Conservation (phyloP, 2,797 vertebrate species). For the Scolopax rusticola region DNA sequence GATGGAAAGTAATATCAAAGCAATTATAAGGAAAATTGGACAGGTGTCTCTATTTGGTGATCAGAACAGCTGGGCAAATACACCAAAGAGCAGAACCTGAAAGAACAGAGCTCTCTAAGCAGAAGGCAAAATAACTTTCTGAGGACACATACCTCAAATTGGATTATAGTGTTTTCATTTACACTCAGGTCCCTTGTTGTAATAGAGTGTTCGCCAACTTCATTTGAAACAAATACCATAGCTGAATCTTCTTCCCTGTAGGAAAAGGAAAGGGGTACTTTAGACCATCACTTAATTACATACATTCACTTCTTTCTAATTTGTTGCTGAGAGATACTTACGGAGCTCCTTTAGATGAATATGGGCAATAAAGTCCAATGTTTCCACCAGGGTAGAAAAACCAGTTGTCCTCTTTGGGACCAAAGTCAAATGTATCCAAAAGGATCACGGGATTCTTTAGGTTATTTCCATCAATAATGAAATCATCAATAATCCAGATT, state of each 20-base stretch:
- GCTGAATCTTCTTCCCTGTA: slow-evolving; percentile 95
- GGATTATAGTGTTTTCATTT: slow-evolving; percentile 96
- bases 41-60: background rate
- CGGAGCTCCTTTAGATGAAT: slow-evolving; percentile 92
- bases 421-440: slow-evolving; percentile 93
- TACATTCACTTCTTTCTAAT: background rate
- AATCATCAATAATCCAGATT: slow-evolving; percentile 98
- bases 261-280: background rate
- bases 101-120: background rate
- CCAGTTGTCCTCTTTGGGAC: slow-evolving; percentile 93
- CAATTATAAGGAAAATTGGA: background rate
- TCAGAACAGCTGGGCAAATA: background rate
- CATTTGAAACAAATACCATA: slow-evolving; percentile 97
- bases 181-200: slow-evolving; percentile 95
- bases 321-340: slow-evolving; percentile 75
- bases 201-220: slow-evolving; percentile 96
- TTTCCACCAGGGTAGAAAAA: slow-evolving; percentile 97
- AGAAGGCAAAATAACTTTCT: slow-evolving; percentile 6
- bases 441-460: slow-evolving; percentile 89
- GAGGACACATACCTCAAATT: slow-evolving; percentile 90
- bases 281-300: background rate
- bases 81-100: background rate
- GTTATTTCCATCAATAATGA: slow-evolving; percentile 95
- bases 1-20: background rate
- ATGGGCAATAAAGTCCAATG: slow-evolving; percentile 95